phyloP scores from a whole-genome alignment of 2,797 vertebrate species.

The Somateria mollissima region DNA sequence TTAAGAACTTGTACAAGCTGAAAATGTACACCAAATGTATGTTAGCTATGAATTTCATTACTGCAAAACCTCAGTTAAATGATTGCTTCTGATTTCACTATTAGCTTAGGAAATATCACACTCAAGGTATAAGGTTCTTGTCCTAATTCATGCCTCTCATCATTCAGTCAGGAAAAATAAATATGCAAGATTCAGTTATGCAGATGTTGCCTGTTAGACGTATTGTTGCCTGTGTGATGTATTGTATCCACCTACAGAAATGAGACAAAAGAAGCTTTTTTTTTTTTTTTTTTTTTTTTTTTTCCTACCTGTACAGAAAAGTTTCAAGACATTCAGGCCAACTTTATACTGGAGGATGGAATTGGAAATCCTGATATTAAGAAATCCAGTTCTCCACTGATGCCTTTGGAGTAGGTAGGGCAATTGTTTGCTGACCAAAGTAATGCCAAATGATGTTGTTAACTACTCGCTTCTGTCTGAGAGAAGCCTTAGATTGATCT shows the following conservation, averaged over 20 bases:
- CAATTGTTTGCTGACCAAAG: neutral
- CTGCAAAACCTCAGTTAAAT: neutral
- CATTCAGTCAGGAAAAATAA: neutral
- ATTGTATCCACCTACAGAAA: neutral
- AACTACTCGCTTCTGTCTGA: neutral
- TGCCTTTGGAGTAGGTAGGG: neutral
- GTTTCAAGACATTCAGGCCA: neutral
- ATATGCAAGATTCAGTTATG: neutral
- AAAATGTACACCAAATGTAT: neutral
- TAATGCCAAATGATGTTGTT: neutral
- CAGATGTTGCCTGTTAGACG: neutral
- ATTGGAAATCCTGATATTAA: neutral
- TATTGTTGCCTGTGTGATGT: neutral
- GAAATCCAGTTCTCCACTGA: neutral
- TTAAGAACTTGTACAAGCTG: neutral
- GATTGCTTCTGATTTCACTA: neutral
- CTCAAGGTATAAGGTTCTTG: neutral
- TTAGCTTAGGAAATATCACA: accelerated
- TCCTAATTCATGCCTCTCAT: neutral
- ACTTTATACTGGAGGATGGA: neutral
- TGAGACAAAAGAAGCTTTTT: accelerated
- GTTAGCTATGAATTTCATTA: neutral
- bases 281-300: neutral
- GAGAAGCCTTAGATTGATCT: neutral
- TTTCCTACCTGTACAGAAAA: neutral